phyloP scores from a whole-genome alignment of 1,140 invertebrate genomes.

The Pseudachorutes palmiensis region DNA sequence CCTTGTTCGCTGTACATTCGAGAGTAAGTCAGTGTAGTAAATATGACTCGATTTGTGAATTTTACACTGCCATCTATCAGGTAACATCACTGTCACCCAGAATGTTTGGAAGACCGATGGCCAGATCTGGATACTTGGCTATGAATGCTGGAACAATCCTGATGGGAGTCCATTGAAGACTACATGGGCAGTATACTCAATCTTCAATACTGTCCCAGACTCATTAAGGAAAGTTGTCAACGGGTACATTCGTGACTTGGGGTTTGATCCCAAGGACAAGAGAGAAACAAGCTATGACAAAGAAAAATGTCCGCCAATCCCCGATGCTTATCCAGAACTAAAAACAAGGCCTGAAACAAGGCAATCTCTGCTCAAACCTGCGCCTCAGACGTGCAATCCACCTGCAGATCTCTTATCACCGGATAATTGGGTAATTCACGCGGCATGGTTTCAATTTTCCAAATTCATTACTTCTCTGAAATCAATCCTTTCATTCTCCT shows the following conservation, averaged over 20 bases:
- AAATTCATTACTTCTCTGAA: not conserved
- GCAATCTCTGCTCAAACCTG: not conserved
- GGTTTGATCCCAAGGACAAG: not conserved
- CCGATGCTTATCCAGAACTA: not conserved
- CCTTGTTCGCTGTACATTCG: not conserved
- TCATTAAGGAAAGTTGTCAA: not conserved
- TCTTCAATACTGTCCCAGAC: not conserved
- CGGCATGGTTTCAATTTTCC: too few relatives aligned
- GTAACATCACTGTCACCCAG: not conserved
- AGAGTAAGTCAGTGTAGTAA: not conserved
- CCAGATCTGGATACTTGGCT: not conserved
- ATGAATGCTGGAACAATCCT: not conserved
- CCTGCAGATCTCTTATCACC: not conserved
- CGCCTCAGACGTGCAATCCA: not conserved
- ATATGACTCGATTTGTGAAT: not conserved
- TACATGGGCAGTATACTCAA: not conserved
- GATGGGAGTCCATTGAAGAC: not conserved
- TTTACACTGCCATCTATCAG: not conserved
- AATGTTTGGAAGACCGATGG: not conserved
- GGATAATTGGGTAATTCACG: not conserved
- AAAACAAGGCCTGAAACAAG: not conserved
- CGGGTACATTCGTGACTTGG: not conserved
- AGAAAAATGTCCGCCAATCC: not conserved
- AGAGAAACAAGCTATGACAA: not conserved
- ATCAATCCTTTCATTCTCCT: not conserved